phyloP scores from a whole-genome alignment of 2,113 vertebrate genomes.

The Dipodomys spectabilis region DNA sequence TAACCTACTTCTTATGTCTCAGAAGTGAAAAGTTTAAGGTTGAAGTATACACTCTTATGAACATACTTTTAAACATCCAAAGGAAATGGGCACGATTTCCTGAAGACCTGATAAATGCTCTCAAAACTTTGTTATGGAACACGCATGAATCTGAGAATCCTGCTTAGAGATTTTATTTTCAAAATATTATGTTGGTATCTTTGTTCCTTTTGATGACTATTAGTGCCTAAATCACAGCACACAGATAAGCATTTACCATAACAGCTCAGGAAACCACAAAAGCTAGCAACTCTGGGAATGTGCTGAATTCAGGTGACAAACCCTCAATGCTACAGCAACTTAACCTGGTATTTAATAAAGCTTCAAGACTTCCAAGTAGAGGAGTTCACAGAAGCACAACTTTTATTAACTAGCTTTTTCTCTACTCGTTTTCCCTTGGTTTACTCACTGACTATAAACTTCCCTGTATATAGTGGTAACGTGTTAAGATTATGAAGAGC shows the following conservation, averaged over 20 bases:
- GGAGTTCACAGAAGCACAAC: constrained; percentile 40
- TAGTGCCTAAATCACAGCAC: neutral
- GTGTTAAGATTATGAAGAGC: constrained; percentile 37
- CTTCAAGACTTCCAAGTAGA: constrained; percentile 46
- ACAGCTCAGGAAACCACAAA: neutral
- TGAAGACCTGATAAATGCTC: neutral
- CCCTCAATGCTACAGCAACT: neutral
- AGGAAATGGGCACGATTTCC: neutral
- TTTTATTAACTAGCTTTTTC: constrained; percentile 61
- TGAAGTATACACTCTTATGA: neutral
- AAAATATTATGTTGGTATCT: neutral
- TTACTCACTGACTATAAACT: constrained; percentile 28
- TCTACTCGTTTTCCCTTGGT: constrained; percentile 4
- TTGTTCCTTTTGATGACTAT: neutral
- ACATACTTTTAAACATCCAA: neutral
- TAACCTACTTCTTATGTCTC: neutral
- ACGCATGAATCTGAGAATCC: neutral
- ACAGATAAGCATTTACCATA: neutral
- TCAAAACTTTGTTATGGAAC: neutral
- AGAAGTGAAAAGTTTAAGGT: neutral
- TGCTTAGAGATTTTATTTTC: neutral
- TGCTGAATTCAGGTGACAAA: neutral
- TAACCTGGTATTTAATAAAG: constrained; percentile 52
- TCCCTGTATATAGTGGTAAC: constrained; percentile 36
- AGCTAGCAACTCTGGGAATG: neutral